Evolutionary conservation across 2,797 vertebrate genomes (phyloP).

Genomic region (Sebastes paucispinis): DNA sequence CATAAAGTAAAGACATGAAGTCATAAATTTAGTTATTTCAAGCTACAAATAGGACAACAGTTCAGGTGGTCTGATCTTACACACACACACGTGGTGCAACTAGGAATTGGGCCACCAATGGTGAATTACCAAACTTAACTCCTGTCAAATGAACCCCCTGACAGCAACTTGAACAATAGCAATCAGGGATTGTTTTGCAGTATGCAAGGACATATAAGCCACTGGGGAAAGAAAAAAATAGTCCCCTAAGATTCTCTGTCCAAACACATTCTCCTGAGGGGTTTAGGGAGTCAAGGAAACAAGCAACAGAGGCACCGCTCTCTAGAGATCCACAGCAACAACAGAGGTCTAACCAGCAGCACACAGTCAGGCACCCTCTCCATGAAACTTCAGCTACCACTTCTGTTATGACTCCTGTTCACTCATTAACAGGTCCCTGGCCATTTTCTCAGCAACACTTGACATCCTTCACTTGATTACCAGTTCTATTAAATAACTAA

Average conservation of each 20-base stretch:
- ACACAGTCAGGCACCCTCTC: slow-evolving; percentile 13
- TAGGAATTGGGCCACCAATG: not conserved
- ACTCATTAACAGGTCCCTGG: slow-evolving; percentile 50
- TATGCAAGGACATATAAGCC: slow-evolving; percentile 35
- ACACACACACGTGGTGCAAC: not conserved
- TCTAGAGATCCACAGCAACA: slow-evolving; percentile 60
- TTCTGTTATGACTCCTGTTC: slow-evolving; percentile 23
- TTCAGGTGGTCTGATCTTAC: not conserved
- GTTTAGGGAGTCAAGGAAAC: slow-evolving; percentile 80
- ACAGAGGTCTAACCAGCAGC: slow-evolving; percentile 43
- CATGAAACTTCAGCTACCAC: slow-evolving; percentile 53
- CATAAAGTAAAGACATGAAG: not conserved
- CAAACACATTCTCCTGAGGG: slow-evolving; percentile 77
- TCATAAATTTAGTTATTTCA: not conserved
- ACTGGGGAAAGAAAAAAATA: slow-evolving; percentile 26
- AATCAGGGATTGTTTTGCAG: slow-evolving; percentile 59
- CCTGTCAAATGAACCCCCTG: slow-evolving; percentile 31
- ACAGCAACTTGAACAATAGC: slow-evolving; percentile 18
- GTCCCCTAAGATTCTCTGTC: slow-evolving; percentile 65
- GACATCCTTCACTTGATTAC: slow-evolving; percentile 59
- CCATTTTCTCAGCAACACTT: slow-evolving; percentile 61
- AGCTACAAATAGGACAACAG: not conserved
- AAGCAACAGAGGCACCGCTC: slow-evolving; percentile 62
- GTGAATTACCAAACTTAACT: not conserved
- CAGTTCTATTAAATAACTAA: slow-evolving; percentile 52